phyloP scores from a whole-genome alignment of 2,888 invertebrate genomes.

The Rhorus exstirpatorius region DNA sequence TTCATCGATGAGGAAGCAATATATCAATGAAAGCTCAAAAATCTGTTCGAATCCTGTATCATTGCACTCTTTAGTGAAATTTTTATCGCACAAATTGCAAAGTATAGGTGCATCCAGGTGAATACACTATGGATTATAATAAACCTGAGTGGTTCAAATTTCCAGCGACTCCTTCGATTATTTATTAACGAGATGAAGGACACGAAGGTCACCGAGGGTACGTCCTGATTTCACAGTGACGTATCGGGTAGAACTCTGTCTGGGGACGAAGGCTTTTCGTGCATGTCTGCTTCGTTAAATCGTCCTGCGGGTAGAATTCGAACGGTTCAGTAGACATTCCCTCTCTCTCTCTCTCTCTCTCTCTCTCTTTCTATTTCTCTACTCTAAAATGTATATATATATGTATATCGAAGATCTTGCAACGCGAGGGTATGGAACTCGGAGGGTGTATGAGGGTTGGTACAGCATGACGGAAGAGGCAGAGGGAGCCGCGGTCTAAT shows the following conservation, averaged over 20 bases:
- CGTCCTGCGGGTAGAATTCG: slow-evolving; percentile 65
- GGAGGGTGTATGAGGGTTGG: slow-evolving; percentile 39
- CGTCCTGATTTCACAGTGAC: slow-evolving; percentile 58
- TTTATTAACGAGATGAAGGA: slow-evolving; percentile 6
- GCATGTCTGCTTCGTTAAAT: slow-evolving; percentile 63
- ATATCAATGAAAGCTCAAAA: no score
- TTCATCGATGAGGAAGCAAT: no score
- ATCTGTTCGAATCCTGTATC: no score
- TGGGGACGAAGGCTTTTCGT: slow-evolving; percentile 43
- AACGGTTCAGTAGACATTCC: slow-evolving; percentile 61
- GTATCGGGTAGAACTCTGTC: slow-evolving; percentile 16
- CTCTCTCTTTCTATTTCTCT: slow-evolving; percentile 2
- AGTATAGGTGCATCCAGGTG: no score
- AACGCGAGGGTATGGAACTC: slow-evolving; percentile 15
- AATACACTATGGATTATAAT: no score
- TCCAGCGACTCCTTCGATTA: background rate
- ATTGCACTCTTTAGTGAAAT: no score
- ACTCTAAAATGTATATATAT: background rate
- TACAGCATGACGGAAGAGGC: slow-evolving; percentile 15
- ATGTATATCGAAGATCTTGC: background rate
- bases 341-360: slow-evolving; percentile 21
- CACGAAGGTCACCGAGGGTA: slow-evolving; percentile 60
- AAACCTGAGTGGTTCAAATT: no score
- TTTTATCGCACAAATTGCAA: no score
- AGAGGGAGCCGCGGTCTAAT: slow-evolving; percentile 53